Percentiles rank a stretch among this genome's conserved stretches.
phyloP scores from a whole-genome alignment of 2,797 vertebrate species.

The Crenichthys baileyi region DNA sequence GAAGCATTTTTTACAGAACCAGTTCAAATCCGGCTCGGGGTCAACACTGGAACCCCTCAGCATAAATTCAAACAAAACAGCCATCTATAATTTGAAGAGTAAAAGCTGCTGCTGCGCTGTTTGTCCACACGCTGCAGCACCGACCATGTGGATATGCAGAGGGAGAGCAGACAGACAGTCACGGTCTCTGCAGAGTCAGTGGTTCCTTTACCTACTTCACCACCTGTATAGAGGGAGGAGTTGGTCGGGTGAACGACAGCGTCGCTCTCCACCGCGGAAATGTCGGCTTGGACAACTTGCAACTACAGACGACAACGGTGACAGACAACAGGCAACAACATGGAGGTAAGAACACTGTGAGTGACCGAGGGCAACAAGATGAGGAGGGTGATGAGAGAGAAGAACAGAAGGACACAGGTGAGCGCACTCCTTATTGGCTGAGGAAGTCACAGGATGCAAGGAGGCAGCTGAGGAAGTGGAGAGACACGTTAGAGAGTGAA shows the following conservation, averaged over 20 bases:
- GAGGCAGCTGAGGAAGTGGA: slow-evolving; percentile 40
- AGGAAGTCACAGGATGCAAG: slow-evolving; percentile 54
- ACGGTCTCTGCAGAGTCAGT: slow-evolving; percentile 64
- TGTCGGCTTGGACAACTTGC: slow-evolving; percentile 99
- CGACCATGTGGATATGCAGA: slow-evolving; percentile 39
- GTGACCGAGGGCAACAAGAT: slow-evolving; percentile 35
- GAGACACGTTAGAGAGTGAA: slow-evolving; percentile 23
- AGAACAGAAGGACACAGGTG: slow-evolving; percentile 27
- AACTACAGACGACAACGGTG: slow-evolving; percentile 88
- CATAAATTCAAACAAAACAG: not conserved
- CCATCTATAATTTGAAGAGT: not conserved
- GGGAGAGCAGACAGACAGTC: slow-evolving; percentile 52
- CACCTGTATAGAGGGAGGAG: slow-evolving; percentile 97
- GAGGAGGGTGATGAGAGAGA: slow-evolving; percentile 11
- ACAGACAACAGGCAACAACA: slow-evolving; percentile 78
- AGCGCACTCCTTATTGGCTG: slow-evolving; percentile 50
- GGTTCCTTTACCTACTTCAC: slow-evolving; percentile 99
- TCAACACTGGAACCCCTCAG: not conserved
- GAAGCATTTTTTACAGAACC: not conserved
- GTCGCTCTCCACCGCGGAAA: slow-evolving; percentile 98
- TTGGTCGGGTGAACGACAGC: slow-evolving; percentile 99
- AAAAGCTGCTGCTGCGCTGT: slow-evolving; percentile 45
- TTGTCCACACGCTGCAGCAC: slow-evolving; percentile 46
- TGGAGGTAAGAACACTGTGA: slow-evolving; percentile 71
- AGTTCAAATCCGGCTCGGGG: not conserved